Percentiles rank a stretch among this genome's conserved stretches.
Evolutionary conservation across 2,797 vertebrate genomes (phyloP).

Genomic region (Poecile montanus): DNA sequence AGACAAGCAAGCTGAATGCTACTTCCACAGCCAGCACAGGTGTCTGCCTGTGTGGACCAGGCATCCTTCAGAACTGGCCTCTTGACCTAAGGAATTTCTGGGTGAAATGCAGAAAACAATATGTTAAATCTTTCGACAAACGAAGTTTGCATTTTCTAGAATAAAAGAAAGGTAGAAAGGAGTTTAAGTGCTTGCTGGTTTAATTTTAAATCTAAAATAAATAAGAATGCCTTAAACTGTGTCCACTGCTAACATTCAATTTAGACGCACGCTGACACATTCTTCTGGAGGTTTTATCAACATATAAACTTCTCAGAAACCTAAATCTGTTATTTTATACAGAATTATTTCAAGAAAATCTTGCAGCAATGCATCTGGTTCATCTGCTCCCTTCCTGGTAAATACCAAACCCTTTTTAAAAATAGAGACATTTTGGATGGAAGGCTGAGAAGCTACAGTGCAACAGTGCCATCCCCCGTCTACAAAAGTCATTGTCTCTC

Average conservation of each 20-base stretch:
- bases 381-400: constrained; percentile 25
- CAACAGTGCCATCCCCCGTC: constrained; percentile 74
- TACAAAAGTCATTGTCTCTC: constrained; percentile 33
- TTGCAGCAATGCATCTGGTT: constrained; percentile 30
- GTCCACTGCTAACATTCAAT: not conserved
- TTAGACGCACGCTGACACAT: not conserved
- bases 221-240: not conserved
- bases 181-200: not conserved
- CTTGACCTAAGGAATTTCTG: not conserved
- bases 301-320: not conserved
- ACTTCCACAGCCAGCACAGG: not conserved
- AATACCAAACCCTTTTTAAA: constrained; percentile 40
- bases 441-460: constrained; percentile 33
- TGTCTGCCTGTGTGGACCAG: not conserved
- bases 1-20: not conserved
- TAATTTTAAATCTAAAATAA: constrained; percentile 28
- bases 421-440: constrained; percentile 45
- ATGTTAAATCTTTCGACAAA: not conserved
- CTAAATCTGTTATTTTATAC: not conserved
- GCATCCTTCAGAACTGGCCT: not conserved
- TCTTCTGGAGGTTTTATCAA: not conserved
- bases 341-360: constrained; percentile 37
- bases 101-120: not conserved
- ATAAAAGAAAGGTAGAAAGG: not conserved
- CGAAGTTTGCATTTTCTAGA: not conserved